These are phyloP conservation scores for Tyrophagus putrescentiae DNA, from an alignment of 1,140 invertebrate species.

Conservation along the genomic window DNA sequence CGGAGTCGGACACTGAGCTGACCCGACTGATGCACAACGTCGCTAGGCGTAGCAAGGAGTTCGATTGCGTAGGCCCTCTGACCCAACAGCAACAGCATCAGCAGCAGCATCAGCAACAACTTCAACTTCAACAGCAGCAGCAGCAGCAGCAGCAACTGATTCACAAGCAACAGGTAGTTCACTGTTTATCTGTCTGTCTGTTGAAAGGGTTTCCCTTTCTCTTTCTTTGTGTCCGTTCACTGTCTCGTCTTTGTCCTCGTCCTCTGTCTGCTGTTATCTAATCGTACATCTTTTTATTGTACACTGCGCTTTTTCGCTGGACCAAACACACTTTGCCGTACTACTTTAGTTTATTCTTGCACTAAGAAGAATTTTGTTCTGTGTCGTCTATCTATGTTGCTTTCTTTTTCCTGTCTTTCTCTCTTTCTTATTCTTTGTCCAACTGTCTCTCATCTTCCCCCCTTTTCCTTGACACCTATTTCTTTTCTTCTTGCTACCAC, in stretches of 20 bases:
- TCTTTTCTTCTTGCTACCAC: background rate
- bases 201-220: background rate
- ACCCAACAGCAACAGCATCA: constrained; percentile 31
- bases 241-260: no score
- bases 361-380: no score
- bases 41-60: constrained; percentile 26
- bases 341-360: no score
- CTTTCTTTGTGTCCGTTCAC: background rate
- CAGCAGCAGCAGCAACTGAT: background rate
- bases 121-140: constrained; percentile 6
- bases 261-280: no score
- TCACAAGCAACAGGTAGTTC: background rate
- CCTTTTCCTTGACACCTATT: no score
- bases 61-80: constrained; percentile 22
- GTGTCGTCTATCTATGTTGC: no score
- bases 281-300: no score
- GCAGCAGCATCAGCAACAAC: constrained; percentile 28
- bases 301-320: no score
- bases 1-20: constrained; percentile 29
- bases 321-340: no score
- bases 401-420: no score
- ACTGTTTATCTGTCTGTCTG: background rate
- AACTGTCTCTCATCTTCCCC: no score
- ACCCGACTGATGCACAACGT: constrained; percentile 28
- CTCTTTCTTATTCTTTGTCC: no score